These are phyloP conservation scores for Halictus quadricinctus DNA, from an alignment of 2,888 invertebrate species.

Conservation along the genomic window DNA sequence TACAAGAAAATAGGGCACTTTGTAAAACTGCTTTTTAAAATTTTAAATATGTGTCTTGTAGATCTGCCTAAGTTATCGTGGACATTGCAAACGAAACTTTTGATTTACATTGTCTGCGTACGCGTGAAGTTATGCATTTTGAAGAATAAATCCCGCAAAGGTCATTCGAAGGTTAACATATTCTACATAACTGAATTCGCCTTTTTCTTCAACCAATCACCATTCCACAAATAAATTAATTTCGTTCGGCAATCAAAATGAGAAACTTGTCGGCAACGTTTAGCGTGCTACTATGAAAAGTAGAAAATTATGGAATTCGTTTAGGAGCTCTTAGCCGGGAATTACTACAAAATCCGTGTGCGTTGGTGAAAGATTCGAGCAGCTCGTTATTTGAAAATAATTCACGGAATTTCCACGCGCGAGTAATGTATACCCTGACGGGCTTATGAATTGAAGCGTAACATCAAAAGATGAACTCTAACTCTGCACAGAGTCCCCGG, in stretches of 20 bases:
- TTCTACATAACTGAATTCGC: too few relatives aligned
- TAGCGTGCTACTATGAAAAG: background rate
- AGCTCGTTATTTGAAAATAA: background rate
- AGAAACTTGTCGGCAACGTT: background rate
- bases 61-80: too few relatives aligned
- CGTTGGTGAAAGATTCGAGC: background rate
- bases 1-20: background rate
- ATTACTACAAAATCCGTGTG: background rate
- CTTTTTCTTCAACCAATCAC: too few relatives aligned
- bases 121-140: too few relatives aligned
- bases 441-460: background rate
- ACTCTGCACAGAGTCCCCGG: background rate
- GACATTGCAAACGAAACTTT: too few relatives aligned
- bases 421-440: background rate
- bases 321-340: too few relatives aligned
- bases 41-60: too few relatives aligned
- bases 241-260: background rate
- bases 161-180: too few relatives aligned
- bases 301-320: background rate
- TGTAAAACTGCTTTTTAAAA: too few relatives aligned
- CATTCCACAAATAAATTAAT: background rate
- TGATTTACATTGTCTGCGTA: too few relatives aligned
- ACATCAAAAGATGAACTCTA: conserved; percentile 33
- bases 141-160: too few relatives aligned
- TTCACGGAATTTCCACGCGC: background rate